Evolutionary conservation across 2,113 vertebrate genomes (phyloP).

Genomic region (Globicephala melas): DNA sequence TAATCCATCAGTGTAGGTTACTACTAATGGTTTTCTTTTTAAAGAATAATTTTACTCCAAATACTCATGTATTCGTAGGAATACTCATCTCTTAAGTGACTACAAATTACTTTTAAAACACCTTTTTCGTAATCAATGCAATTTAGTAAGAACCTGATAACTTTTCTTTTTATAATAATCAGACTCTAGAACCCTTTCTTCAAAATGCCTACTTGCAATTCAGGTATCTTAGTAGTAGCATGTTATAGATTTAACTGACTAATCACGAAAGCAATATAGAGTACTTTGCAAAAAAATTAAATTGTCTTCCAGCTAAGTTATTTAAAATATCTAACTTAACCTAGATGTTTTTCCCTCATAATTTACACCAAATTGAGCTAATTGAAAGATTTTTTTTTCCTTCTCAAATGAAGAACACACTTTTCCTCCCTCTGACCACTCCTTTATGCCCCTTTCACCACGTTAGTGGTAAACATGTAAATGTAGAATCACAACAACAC

Average conservation of each 20-base stretch:
- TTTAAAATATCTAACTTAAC: not conserved
- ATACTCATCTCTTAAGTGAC: not conserved
- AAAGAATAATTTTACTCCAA: not conserved
- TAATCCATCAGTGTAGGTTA: constrained; percentile 17
- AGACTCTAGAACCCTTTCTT: not conserved
- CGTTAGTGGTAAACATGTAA: not conserved
- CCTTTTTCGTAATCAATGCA: not conserved
- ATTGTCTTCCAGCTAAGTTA: not conserved
- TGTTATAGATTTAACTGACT: not conserved
- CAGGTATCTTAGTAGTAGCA: not conserved
- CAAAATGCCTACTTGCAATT: not conserved
- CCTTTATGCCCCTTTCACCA: not conserved
- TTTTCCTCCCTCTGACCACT: not conserved
- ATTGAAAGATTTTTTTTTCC: not conserved
- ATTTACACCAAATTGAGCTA: not conserved
- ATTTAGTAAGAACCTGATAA: not conserved
- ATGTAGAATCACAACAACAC: not conserved
- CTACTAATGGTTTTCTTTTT: not conserved
- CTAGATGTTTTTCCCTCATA: not conserved
- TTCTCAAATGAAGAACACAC: not conserved
- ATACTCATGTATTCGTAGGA: not conserved
- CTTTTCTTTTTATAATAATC: not conserved
- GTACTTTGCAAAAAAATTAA: not conserved
- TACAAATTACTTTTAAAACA: not conserved
- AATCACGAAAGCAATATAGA: not conserved